Conservation (phyloP, 2,797 vertebrate species). For the Myripristis jacobus region DNA sequence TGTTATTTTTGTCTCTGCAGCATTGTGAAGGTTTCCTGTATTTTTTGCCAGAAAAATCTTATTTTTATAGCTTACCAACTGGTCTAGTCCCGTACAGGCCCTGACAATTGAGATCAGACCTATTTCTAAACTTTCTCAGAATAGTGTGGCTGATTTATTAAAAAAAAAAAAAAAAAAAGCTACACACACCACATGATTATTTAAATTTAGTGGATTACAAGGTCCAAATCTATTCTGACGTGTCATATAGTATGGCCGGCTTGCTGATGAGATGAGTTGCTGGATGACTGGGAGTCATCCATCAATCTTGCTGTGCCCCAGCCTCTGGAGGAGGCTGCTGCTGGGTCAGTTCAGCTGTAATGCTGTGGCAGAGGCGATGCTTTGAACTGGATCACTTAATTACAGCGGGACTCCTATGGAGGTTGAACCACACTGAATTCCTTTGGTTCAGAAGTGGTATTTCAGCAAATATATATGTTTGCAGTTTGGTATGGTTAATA, state of each 20-base stretch:
- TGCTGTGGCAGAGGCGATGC: neutral
- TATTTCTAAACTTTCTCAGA: neutral
- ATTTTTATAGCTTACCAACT: too few species aligned
- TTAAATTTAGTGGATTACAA: constrained; percentile 23
- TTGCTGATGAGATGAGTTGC: neutral
- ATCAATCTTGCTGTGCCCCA: constrained; percentile 36
- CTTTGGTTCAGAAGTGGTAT: constrained; percentile 8
- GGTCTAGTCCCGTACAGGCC: neutral
- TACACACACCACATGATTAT: neutral
- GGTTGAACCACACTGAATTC: neutral
- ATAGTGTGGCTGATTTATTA: neutral
- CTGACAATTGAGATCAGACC: neutral
- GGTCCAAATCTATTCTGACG: constrained; percentile 19
- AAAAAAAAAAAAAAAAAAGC: too few species aligned
- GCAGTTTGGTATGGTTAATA: neutral
- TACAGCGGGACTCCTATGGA: neutral
- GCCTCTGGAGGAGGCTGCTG: constrained; percentile 1
- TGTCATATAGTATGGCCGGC: neutral
- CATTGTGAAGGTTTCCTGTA: neutral
- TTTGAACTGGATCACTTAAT: constrained; percentile 16
- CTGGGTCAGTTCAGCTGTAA: neutral
- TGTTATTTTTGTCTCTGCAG: neutral
- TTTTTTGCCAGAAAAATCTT: too few species aligned
- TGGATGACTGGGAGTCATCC: constrained; percentile 5
- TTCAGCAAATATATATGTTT: neutral